A percentile compares a stretch with the other conserved stretches of the same genome.
Conservation (phyloP, 2,113 vertebrate genomes). For the Rhinopithecus roxellana region DNA sequence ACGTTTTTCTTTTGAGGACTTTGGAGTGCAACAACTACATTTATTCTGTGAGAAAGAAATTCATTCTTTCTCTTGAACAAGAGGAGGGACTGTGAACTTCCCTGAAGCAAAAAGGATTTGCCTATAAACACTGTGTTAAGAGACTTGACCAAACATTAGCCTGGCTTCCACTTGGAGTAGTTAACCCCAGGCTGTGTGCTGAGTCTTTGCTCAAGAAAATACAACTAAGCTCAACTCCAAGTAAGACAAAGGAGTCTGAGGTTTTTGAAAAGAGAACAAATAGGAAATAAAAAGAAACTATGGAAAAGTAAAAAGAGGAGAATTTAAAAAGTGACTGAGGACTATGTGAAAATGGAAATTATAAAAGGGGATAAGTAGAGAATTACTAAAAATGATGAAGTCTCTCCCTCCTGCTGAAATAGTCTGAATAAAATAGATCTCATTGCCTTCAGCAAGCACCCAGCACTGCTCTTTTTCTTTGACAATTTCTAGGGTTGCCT, state of each 20-base stretch:
- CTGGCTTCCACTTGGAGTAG: background rate
- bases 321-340: background rate
- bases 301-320: background rate
- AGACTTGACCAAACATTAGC: background rate
- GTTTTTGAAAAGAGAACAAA: background rate
- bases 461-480: background rate
- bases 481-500: background rate
- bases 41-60: background rate
- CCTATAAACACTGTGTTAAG: background rate
- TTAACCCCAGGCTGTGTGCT: background rate
- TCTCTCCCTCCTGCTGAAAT: background rate
- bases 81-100: background rate
- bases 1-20: background rate
- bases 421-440: background rate
- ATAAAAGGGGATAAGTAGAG: background rate
- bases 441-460: background rate
- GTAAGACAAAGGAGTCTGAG: background rate
- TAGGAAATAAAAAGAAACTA: background rate
- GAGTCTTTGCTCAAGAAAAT: background rate
- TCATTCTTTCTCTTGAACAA: background rate
- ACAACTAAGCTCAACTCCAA: background rate
- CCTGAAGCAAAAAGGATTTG: background rate
- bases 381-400: background rate
- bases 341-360: background rate
- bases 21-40: background rate